Percentiles rank a stretch among this genome's conserved stretches.
phyloP scores from a whole-genome alignment of 2,888 invertebrate genomes.

The Slavum lentiscoides region DNA sequence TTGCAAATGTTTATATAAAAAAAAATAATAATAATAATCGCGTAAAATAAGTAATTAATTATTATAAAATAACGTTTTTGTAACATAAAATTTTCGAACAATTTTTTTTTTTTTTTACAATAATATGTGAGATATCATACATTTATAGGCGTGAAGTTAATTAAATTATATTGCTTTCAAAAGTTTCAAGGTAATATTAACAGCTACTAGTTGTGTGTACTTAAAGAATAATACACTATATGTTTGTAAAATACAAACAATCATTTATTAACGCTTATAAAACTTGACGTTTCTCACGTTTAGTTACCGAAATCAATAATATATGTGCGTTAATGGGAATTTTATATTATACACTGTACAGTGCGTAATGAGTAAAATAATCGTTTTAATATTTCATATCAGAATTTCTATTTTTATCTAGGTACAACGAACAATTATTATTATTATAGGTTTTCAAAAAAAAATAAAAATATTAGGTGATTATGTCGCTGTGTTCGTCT shows the following conservation, averaged over 20 bases:
- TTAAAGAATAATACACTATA: slow-evolving; percentile 12
- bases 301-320: background rate
- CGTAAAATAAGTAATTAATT: slow-evolving; percentile 11
- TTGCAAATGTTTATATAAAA: slow-evolving; percentile 14
- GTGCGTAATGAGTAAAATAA: too few relatives aligned
- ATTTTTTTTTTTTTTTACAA: too few relatives aligned
- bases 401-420: too few relatives aligned
- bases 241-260: slow-evolving; percentile 5
- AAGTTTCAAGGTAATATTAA: slow-evolving; percentile 23
- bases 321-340: background rate
- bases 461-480: too few relatives aligned
- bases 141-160: slow-evolving; percentile 9
- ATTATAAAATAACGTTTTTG: background rate
- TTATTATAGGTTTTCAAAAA: too few relatives aligned
- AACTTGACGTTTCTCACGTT: background rate
- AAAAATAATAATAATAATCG: slow-evolving; percentile 17
- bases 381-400: too few relatives aligned
- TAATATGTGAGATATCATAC: slow-evolving; percentile 24
- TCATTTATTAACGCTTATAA: background rate
- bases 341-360: background rate
- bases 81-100: slow-evolving; percentile 25
- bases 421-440: too few relatives aligned
- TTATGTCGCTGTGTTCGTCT: too few relatives aligned
- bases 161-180: slow-evolving; percentile 35
- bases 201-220: background rate